A percentile compares a stretch with the other conserved stretches of the same genome.
These are phyloP conservation scores for Aporophyla nigra DNA, from an alignment of 2,888 invertebrate genomes.

Conservation along the genomic window DNA sequence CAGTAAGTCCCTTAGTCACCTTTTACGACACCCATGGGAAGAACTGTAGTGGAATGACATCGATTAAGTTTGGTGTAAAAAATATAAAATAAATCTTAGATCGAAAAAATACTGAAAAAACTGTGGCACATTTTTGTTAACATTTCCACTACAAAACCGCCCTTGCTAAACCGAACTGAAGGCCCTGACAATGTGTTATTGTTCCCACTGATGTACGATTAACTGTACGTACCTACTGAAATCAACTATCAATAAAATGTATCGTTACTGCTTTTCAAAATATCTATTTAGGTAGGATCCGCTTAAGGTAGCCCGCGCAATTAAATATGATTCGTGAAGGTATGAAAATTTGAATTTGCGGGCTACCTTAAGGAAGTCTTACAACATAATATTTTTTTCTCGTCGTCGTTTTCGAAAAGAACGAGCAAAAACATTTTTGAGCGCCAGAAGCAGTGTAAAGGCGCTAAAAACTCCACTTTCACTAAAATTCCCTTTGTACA, in stretches of 20 bases:
- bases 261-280: not conserved
- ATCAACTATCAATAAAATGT: not conserved
- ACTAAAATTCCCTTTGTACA: constrained; percentile 33
- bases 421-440: not conserved
- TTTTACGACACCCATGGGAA: too few species aligned
- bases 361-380: not conserved
- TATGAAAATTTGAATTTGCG: too few species aligned
- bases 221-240: not conserved
- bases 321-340: too few species aligned
- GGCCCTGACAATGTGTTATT: not conserved
- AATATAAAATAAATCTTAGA: not conserved
- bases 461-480: not conserved
- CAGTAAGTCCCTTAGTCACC: too few species aligned
- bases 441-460: constrained; percentile 3
- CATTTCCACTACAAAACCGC: not conserved
- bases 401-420: not conserved
- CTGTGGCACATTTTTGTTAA: not conserved
- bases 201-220: not conserved
- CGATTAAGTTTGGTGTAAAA: not conserved
- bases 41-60: too few species aligned
- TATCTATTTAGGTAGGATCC: too few species aligned
- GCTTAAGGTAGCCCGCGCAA: too few species aligned
- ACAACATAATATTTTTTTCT: not conserved
- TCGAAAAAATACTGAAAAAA: too few species aligned
- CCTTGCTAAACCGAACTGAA: too few species aligned